phyloP scores from a whole-genome alignment of 2,113 vertebrate species.

The Aspiorhynchus laticeps region DNA sequence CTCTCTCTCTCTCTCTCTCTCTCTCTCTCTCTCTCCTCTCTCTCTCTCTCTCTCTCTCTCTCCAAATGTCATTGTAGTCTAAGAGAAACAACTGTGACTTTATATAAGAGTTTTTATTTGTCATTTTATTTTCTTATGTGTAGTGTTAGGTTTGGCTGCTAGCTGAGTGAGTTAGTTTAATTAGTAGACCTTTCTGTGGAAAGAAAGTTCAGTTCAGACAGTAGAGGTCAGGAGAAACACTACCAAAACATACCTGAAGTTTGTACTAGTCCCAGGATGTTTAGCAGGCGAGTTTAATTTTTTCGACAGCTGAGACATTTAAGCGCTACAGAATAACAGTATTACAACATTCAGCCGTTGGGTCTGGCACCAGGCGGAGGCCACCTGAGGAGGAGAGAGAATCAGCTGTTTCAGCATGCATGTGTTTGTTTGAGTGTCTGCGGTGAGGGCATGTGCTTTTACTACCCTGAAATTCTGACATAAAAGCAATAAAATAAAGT shows the following conservation, averaged over 20 bases:
- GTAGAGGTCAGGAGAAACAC: conserved; percentile 34
- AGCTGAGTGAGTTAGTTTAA: too few relatives aligned
- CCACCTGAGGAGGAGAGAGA: conserved; percentile 37
- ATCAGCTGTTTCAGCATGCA: conserved; percentile 45
- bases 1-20: too few relatives aligned
- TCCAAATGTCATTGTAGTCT: too few relatives aligned
- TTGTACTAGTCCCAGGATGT: conserved; percentile 29
- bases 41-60: too few relatives aligned
- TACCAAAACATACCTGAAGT: conserved; percentile 39
- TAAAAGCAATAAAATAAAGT: conserved; percentile 9
- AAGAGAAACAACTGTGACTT: neutral
- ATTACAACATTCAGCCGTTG: conserved; percentile 44
- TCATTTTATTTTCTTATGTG: neutral
- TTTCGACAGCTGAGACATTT: conserved; percentile 43
- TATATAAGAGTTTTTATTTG: neutral
- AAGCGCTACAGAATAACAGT: conserved; percentile 33
- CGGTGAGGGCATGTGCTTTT: neutral
- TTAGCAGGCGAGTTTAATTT: conserved; percentile 36
- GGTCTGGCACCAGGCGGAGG: conserved; percentile 38
- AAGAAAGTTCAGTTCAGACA: conserved; percentile 23
- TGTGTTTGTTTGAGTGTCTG: neutral
- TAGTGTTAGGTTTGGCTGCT: neutral
- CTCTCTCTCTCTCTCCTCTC: too few relatives aligned
- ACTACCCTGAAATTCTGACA: conserved; percentile 15
- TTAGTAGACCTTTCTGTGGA: conserved; percentile 36